phyloP scores from a whole-genome alignment of 2,797 vertebrate species.

The Rhodeus uyekii region DNA sequence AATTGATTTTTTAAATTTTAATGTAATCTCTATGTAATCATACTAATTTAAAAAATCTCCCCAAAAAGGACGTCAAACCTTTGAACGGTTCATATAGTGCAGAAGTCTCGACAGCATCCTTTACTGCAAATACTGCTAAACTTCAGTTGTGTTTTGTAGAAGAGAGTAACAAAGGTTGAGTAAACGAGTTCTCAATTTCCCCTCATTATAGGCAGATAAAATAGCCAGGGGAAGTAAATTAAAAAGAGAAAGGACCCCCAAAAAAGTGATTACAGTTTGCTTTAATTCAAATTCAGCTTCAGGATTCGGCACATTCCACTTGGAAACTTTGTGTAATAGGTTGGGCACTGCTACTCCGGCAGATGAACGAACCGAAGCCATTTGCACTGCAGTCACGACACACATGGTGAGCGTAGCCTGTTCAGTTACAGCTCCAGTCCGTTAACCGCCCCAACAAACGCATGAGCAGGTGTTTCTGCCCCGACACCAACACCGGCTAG shows the following conservation, averaged over 20 bases:
- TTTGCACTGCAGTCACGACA: constrained; percentile 31
- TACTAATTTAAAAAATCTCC: background rate
- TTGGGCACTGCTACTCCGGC: background rate
- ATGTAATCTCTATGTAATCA: too few relatives aligned
- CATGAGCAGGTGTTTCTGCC: constrained; percentile 47
- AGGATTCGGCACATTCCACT: background rate
- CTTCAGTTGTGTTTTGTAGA: background rate
- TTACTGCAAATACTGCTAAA: too few relatives aligned
- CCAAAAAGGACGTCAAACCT: background rate
- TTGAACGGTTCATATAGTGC: background rate
- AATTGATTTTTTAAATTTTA: background rate
- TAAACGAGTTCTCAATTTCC: background rate
- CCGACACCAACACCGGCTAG: background rate
- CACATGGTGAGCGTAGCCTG: constrained; percentile 37
- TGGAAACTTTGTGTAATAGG: background rate
- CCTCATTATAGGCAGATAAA: background rate
- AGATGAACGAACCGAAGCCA: constrained; percentile 25
- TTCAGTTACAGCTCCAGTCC: constrained; percentile 42
- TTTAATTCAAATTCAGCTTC: background rate
- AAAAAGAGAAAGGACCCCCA: background rate
- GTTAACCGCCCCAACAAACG: constrained; percentile 51
- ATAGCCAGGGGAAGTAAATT: background rate
- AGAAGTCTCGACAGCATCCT: too few relatives aligned
- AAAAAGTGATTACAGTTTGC: background rate
- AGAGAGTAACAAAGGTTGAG: too few relatives aligned